Conservation (phyloP, 23 tunicate genomes). For the Oikopleura vanhoeffeni region DNA sequence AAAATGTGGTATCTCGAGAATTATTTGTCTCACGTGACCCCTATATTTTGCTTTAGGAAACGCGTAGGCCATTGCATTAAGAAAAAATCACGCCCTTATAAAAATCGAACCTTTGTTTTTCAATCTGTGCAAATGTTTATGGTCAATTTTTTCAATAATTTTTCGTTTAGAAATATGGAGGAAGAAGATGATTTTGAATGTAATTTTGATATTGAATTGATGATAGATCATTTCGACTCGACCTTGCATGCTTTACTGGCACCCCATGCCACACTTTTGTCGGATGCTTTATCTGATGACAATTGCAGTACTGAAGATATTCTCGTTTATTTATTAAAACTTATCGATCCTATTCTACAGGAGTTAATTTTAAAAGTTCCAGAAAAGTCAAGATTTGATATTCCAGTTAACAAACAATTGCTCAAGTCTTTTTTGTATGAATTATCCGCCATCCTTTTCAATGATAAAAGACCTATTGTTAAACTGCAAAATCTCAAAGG, state of each 20-base stretch:
- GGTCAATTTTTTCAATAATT: neutral
- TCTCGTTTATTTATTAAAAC: neutral
- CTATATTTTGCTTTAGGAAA: too few relatives aligned
- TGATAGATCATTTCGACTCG: too few relatives aligned
- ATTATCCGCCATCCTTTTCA: neutral
- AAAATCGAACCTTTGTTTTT: too few relatives aligned
- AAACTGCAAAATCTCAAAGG: neutral
- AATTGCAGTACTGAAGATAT: too few relatives aligned
- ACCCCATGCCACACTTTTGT: too few relatives aligned
- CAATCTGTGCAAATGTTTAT: too few relatives aligned
- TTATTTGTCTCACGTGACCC: too few relatives aligned
- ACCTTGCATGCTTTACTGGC: too few relatives aligned
- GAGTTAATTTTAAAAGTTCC: neutral
- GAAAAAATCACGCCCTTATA: too few relatives aligned
- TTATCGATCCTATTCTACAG: neutral
- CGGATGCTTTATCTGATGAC: too few relatives aligned
- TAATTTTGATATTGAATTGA: neutral
- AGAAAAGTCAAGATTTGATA: neutral
- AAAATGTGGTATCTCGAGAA: too few relatives aligned
- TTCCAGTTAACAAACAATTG: neutral
- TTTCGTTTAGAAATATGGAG: neutral
- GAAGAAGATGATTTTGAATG: neutral
- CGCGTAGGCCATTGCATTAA: too few relatives aligned
- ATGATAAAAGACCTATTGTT: neutral
- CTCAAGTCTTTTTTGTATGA: neutral